Evolutionary conservation across 2,797 vertebrate species (phyloP).

Genomic region (Nyctibius grandis): DNA sequence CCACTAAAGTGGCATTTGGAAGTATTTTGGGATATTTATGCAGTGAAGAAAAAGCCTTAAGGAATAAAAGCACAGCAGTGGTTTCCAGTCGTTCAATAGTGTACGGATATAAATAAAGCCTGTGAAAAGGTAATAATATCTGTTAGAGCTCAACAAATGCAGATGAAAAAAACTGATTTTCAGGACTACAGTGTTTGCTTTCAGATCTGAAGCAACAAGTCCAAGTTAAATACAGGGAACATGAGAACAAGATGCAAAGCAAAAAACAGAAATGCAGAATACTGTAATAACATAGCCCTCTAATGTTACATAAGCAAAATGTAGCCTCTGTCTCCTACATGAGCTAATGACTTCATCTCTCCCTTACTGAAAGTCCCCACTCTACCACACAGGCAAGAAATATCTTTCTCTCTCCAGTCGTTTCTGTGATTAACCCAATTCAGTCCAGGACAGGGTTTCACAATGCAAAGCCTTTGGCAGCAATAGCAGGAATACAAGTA

Average conservation of each 20-base stretch:
- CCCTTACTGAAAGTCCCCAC: neutral
- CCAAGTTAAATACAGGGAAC: neutral
- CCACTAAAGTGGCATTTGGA: neutral
- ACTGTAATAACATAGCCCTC: neutral
- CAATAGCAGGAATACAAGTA: neutral
- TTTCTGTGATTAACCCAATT: neutral
- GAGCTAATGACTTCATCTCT: neutral
- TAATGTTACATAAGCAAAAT: constrained; percentile 3
- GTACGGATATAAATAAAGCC: neutral
- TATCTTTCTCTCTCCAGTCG: neutral
- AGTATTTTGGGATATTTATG: neutral
- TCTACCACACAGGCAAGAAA: neutral
- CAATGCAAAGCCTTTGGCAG: neutral
- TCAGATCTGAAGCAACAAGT: neutral
- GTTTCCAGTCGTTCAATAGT: neutral
- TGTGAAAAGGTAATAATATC: neutral
- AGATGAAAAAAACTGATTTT: neutral
- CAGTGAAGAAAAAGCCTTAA: neutral
- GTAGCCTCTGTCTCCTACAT: neutral
- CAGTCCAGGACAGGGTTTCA: neutral
- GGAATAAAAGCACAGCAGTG: neutral
- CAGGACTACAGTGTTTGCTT: neutral
- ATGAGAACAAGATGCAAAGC: neutral
- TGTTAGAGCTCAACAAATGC: neutral
- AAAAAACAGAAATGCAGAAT: neutral